A percentile compares a stretch with the other conserved stretches of the same genome.
phyloP scores from a whole-genome alignment of 2,888 invertebrate species.

The Philhelius pedissequus region DNA sequence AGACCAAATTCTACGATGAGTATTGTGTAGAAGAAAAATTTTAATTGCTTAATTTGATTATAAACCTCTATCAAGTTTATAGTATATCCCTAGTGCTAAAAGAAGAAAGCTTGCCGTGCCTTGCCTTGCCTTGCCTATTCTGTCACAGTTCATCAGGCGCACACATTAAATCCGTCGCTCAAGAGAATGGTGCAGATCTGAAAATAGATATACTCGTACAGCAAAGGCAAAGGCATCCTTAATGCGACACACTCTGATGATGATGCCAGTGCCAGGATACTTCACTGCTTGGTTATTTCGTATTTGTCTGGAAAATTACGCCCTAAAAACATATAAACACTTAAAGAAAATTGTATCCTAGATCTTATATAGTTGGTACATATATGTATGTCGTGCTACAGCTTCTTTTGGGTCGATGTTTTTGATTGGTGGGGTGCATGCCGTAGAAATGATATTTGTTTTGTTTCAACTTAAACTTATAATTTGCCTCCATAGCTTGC shows the following conservation, averaged over 20 bases:
- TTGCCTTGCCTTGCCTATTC: slow-evolving; percentile 30
- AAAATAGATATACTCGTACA: neutral
- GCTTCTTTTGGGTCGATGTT: neutral
- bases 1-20: neutral
- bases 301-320: slow-evolving; percentile 62
- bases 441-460: neutral
- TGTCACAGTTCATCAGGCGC: slow-evolving; percentile 64
- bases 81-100: slow-evolving; percentile 25
- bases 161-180: slow-evolving; percentile 25
- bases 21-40: slow-evolving; percentile 23
- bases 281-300: slow-evolving; percentile 45
- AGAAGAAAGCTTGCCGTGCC: slow-evolving; percentile 13
- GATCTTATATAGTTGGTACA: slow-evolving; percentile 23
- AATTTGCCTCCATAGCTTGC: neutral
- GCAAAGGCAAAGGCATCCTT: neutral
- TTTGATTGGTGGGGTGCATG: neutral
- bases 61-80: slow-evolving; percentile 62
- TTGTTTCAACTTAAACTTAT: slow-evolving; percentile 2
- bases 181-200: slow-evolving; percentile 6
- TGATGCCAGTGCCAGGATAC: slow-evolving; percentile 29
- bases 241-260: neutral
- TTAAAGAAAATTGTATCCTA: slow-evolving; percentile 51
- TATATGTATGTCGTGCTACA: no score
- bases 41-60: slow-evolving; percentile 68
- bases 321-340: slow-evolving; percentile 60